Conservation (phyloP, 2,113 vertebrate species). For the Urocolius indicus region DNA sequence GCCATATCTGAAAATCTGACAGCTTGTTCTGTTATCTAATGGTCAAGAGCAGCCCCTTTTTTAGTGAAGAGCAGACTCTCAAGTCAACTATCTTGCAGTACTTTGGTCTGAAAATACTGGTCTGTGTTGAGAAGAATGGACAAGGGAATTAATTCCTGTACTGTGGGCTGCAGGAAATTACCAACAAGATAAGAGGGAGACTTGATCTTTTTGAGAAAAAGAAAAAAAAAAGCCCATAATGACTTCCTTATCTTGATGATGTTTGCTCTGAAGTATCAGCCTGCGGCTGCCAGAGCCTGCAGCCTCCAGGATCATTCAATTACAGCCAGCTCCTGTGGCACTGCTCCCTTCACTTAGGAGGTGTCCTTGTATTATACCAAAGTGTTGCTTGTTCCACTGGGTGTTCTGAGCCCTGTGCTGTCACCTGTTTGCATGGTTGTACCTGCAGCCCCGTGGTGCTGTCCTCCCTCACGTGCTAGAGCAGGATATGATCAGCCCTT, state of each 20-base stretch:
- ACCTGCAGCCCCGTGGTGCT: not conserved
- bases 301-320: not conserved
- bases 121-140: not conserved
- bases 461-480: not conserved
- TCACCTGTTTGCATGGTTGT: not conserved
- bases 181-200: slow-evolving; percentile 44
- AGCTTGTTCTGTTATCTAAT: slow-evolving; percentile 1
- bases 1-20: slow-evolving; percentile 2
- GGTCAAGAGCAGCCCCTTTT: not conserved
- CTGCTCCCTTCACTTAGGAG: not conserved
- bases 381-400: not conserved
- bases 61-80: not conserved
- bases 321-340: not conserved
- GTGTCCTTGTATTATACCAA: not conserved
- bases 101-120: not conserved
- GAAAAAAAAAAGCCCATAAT: too few relatives aligned
- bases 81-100: not conserved
- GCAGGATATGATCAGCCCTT: not conserved
- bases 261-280: slow-evolving; percentile 54
- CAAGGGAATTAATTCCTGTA: slow-evolving; percentile 21
- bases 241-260: slow-evolving; percentile 46
- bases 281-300: slow-evolving; percentile 1
- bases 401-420: not conserved
- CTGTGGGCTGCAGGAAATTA: slow-evolving; percentile 37
- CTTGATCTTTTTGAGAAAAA: slow-evolving; percentile 35